Conservation (phyloP, 37 sponge, comb jelly and placozoan genomes). For the Agelas oroides region DNA sequence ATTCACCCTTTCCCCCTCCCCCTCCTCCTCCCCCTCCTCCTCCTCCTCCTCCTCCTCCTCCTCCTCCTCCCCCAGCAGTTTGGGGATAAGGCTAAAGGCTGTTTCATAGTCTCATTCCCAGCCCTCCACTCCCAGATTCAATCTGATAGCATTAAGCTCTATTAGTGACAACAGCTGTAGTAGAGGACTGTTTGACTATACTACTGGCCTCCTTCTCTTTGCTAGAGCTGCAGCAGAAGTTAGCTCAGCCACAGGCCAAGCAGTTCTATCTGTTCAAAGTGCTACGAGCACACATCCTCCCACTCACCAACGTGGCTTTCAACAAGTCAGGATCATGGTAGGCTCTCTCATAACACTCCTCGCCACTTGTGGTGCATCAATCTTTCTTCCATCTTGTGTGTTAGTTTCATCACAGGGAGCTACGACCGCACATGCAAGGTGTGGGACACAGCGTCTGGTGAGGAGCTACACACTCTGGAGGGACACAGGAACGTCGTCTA, state of each 20-base stretch:
- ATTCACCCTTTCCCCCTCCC: too few relatives aligned
- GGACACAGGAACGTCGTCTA: constrained; percentile 99
- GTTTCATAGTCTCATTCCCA: too few relatives aligned
- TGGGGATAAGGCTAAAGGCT: too few relatives aligned
- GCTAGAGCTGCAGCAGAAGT: constrained; percentile 78
- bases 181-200: too few relatives aligned
- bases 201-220: background rate
- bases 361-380: too few relatives aligned
- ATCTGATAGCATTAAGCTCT: too few relatives aligned
- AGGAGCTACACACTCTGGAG: constrained; percentile 91
- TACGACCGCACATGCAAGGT: constrained; percentile 98
- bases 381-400: too few relatives aligned
- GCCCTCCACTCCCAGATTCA: too few relatives aligned
- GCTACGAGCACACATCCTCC: constrained; percentile 90
- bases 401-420: constrained; percentile 94
- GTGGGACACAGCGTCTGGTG: constrained; percentile 93
- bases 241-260: constrained; percentile 52
- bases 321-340: constrained; percentile 95
- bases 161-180: too few relatives aligned
- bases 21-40: too few relatives aligned
- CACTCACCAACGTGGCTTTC: constrained; percentile 95
- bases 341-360: background rate
- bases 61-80: too few relatives aligned
- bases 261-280: constrained; percentile 85
- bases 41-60: too few relatives aligned